A percentile compares a stretch with the other conserved stretches of the same genome.
These are phyloP conservation scores for Scotopteryx bipunctaria DNA, from an alignment of 2,888 invertebrate species.

Conservation along the genomic window DNA sequence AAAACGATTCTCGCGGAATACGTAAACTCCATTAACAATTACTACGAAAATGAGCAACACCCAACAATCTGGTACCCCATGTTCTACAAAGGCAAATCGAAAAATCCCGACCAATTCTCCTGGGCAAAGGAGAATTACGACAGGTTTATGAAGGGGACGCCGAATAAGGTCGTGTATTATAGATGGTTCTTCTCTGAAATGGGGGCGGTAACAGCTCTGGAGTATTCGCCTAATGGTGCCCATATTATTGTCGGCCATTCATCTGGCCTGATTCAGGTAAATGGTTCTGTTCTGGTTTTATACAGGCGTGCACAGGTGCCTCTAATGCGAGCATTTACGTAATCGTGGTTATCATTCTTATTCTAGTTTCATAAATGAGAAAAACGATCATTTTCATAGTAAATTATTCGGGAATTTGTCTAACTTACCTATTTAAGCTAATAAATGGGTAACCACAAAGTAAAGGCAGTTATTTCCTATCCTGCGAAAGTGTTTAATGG, in stretches of 20 bases:
- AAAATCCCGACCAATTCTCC: slow-evolving; percentile 37
- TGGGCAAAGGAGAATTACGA: slow-evolving; percentile 60
- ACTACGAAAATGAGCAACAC: slow-evolving; percentile 53
- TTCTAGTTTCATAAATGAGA: neutral
- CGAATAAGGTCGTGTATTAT: slow-evolving; percentile 55
- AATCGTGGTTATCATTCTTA: slow-evolving; percentile 15
- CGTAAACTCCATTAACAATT: slow-evolving; percentile 41
- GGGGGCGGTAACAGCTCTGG: slow-evolving; percentile 63
- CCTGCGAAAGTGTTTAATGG: too few relatives aligned
- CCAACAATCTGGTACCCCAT: slow-evolving; percentile 62
- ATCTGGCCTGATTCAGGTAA: slow-evolving; percentile 79
- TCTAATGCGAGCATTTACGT: slow-evolving; percentile 13
- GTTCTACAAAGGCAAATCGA: slow-evolving; percentile 50
- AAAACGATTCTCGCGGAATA: slow-evolving; percentile 51
- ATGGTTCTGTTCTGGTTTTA: slow-evolving; percentile 3
- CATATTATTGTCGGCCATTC: slow-evolving; percentile 73
- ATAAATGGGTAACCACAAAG: too few relatives aligned
- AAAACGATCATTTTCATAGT: neutral
- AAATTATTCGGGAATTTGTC: too few relatives aligned
- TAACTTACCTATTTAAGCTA: too few relatives aligned
- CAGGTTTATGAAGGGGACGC: slow-evolving; percentile 54
- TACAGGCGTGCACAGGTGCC: slow-evolving; percentile 11
- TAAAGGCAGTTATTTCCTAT: too few relatives aligned
- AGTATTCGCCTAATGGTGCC: slow-evolving; percentile 69
- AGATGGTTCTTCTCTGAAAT: slow-evolving; percentile 64